A percentile compares a stretch with the other conserved stretches of the same genome.
phyloP scores from a whole-genome alignment of 2,888 invertebrate species.

The Cheilosia impressa region DNA sequence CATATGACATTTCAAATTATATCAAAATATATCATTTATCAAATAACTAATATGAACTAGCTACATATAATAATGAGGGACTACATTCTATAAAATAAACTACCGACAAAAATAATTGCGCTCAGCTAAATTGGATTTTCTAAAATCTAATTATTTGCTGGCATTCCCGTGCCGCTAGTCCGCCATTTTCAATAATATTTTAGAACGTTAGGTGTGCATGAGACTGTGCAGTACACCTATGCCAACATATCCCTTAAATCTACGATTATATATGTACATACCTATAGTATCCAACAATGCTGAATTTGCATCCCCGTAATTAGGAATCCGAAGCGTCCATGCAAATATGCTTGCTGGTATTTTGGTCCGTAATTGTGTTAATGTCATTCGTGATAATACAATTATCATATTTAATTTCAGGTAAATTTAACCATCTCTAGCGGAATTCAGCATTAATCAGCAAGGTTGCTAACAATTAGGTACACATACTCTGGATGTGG shows the following conservation, averaged over 20 bases:
- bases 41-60: too few species aligned
- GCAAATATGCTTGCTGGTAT: background rate
- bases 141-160: background rate
- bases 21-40: too few species aligned
- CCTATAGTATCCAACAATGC: background rate
- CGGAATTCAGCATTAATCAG: background rate
- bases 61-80: background rate
- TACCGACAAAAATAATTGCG: background rate
- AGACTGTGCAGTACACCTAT: too few species aligned
- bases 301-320: slow-evolving; percentile 1
- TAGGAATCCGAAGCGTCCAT: background rate
- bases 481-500: background rate
- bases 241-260: too few species aligned
- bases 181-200: background rate
- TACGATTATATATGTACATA: too few species aligned
- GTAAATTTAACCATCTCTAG: slow-evolving; percentile 21
- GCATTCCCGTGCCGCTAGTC: background rate
- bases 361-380: background rate
- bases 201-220: background rate
- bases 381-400: slow-evolving; percentile 23
- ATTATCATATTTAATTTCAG: slow-evolving; percentile 58
- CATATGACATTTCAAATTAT: too few species aligned
- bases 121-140: background rate
- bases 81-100: background rate
- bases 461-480: background rate